A percentile compares a stretch with the other conserved stretches of the same genome.
These are phyloP conservation scores for Epinotia bilunana DNA, from an alignment of 2,888 invertebrate species.

Conservation along the genomic window DNA sequence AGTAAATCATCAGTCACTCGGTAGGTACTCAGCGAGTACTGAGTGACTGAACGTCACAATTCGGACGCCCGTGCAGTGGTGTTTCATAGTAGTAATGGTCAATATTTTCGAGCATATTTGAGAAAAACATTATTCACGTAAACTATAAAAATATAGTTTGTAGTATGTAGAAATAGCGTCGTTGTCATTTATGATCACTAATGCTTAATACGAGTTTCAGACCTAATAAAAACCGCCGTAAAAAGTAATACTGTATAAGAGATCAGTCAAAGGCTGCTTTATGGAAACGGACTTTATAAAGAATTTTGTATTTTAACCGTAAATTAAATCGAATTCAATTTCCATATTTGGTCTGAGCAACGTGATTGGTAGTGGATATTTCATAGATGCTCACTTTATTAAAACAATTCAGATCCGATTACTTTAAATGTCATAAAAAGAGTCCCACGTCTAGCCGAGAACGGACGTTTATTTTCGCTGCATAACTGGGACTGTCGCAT, in stretches of 20 bases:
- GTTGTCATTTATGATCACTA: not conserved
- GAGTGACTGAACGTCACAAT: not conserved
- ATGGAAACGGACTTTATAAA: no score
- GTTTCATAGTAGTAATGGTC: no score
- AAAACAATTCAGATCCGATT: not conserved
- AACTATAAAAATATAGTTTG: no score
- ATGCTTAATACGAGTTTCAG: not conserved
- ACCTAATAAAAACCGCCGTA: not conserved
- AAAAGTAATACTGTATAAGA: not conserved
- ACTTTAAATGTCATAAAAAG: conserved; percentile 1
- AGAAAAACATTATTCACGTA: no score
- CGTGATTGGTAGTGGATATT: not conserved
- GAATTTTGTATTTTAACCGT: not conserved
- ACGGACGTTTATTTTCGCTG: conserved; percentile 15
- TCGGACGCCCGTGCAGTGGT: not conserved
- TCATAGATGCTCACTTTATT: not conserved
- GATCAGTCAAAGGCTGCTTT: not conserved
- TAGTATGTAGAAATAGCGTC: no score
- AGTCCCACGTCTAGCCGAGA: not conserved
- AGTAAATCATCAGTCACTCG: no score
- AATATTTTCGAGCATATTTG: no score
- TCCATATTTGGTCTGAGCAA: not conserved
- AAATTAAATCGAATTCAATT: not conserved
- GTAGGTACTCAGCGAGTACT: no score
- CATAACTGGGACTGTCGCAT: conserved; percentile 9